Base-by-base conservation (phyloP, 2,113 vertebrate genomes). In the Ursus arctos region DNA sequence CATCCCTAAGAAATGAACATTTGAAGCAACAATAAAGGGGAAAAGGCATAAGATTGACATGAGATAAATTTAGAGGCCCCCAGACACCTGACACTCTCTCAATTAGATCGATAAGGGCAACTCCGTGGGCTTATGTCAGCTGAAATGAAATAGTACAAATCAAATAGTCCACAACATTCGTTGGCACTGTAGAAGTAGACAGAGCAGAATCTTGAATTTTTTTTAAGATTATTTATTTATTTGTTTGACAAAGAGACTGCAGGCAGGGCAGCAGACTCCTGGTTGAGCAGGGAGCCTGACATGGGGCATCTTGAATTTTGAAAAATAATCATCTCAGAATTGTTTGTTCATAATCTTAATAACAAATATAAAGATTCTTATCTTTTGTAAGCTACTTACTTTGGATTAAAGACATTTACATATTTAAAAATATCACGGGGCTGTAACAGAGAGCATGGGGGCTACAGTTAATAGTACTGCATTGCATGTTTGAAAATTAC, bases 21-120 rank as follows among this genome's bases (percentile, higher is more conserved):
- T 19, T 71, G 63, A 95, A 84, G 94, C 57, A 91, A 57, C 12
- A 85, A 31, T 43, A 69, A 89, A 82, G 49, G 21, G 67, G n/a
- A 51, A 55, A 89, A 88, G 28, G 33, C 15, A 19, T 24, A 49
- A 69, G 82, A 92, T 69, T 77, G 74, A 53, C 92, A 80, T 11
- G 67, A 89, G 49, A 89, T 80, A 86, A 97, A 97, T 86, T 90
- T 79, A 94, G 76, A 95, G n/a, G 15, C 22, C 92, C 88, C 76
- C 74, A 72, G 77, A 89, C 57, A 87, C 43, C 69, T 89, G 61
- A 28, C 88, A 82, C 61, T 74, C 28, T 81, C 69, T 85, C 93
- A 76, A 84, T 91, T 91, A 81, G 92, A 96, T 91, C 89, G 88
- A 33, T 90, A 81, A 80, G 47, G 67, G 13, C 28, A 85, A 71